Percentiles rank a stretch among this genome's conserved stretches.
These are phyloP conservation scores for Coracopsis vasa DNA, from an alignment of 2,113 vertebrate genomes.

Conservation along the genomic window DNA sequence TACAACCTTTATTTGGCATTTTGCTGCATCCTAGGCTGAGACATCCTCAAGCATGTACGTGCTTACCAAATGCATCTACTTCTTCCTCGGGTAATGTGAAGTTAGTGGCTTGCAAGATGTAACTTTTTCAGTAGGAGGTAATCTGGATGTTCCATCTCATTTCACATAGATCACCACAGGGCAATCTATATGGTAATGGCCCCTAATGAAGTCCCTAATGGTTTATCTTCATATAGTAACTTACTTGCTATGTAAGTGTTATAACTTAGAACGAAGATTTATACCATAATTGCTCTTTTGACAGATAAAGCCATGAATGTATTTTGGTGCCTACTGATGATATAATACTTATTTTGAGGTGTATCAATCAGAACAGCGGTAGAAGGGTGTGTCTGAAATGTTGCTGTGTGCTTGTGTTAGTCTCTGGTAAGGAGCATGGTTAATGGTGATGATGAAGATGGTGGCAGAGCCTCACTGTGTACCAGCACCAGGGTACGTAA, in stretches of 20 bases:
- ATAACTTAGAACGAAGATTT: not conserved
- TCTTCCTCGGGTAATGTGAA: not conserved
- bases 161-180: not conserved
- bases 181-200: not conserved
- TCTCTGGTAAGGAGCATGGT: too few species aligned
- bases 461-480: not conserved
- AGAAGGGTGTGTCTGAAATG: not conserved
- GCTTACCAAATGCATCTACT: not conserved
- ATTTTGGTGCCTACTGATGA: not conserved
- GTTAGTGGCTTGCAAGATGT: not conserved
- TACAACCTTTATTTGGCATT: not conserved
- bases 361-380: not conserved
- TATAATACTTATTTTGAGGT: not conserved
- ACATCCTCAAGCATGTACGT: not conserved
- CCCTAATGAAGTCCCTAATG: not conserved
- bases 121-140: not conserved
- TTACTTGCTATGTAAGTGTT: not conserved
- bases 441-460: not conserved
- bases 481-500: fast-evolving
- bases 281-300: not conserved
- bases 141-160: not conserved
- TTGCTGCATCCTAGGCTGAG: not conserved
- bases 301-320: not conserved
- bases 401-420: not conserved
- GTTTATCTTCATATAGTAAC: not conserved